These are phyloP conservation scores for Zingel zingel DNA, from an alignment of 2,113 vertebrate genomes.

Conservation along the genomic window DNA sequence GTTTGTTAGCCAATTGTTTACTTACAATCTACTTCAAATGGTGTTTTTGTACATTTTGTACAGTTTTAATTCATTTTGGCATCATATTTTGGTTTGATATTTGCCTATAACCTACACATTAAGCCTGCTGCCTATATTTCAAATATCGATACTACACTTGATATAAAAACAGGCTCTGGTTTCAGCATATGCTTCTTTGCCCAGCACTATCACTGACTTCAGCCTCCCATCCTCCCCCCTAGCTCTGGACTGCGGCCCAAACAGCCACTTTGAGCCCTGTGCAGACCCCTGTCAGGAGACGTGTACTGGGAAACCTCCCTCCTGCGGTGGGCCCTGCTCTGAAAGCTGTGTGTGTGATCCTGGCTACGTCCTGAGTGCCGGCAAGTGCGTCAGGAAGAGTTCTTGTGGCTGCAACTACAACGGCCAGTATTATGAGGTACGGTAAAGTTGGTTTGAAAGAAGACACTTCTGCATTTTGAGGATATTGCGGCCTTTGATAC, in stretches of 20 bases:
- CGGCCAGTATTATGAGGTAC: constrained; percentile 83
- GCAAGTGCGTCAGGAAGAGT: constrained; percentile 73
- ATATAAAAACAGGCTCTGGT: not conserved
- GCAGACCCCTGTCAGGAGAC: constrained; percentile 76
- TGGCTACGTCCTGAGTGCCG: constrained; percentile 83
- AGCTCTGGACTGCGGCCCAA: constrained; percentile 78
- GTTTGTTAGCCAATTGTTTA: not conserved
- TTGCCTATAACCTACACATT: not conserved
- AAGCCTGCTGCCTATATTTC: not conserved
- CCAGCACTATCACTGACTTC: not conserved
- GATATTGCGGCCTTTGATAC: not conserved
- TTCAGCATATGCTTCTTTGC: not conserved
- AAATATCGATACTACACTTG: not conserved
- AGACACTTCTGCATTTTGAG: not conserved
- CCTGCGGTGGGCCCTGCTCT: constrained; percentile 78
- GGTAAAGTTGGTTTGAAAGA: not conserved
- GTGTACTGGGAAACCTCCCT: constrained; percentile 60
- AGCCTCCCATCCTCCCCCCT: not conserved
- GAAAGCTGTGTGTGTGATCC: constrained; percentile 84
- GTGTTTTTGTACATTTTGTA: not conserved
- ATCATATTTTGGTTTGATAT: not conserved
- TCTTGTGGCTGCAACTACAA: constrained; percentile 81
- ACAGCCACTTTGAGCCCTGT: constrained; percentile 84
- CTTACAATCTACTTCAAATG: not conserved
- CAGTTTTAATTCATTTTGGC: not conserved